Percentiles rank a stretch among this genome's conserved stretches.
Evolutionary conservation across 2,113 vertebrate species (phyloP).

Genomic region (Alexandromys fortis): DNA sequence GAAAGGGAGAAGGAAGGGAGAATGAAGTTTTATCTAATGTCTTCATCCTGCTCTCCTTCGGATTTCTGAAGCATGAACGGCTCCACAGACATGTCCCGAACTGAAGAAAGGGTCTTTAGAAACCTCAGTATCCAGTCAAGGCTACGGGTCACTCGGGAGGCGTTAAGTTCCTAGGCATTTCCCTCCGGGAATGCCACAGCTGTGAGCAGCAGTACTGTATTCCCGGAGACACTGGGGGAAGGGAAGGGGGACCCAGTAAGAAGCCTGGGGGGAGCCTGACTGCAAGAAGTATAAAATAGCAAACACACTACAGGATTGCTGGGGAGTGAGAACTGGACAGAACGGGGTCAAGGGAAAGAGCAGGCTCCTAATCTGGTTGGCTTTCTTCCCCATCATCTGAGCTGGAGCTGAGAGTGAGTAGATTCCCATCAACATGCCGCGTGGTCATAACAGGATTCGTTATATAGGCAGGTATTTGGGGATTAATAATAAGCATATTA

Average conservation of each 20-base stretch:
- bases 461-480: not conserved
- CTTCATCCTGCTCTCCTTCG: not conserved
- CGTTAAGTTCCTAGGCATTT: not conserved
- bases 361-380: not conserved
- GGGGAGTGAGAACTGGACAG: constrained; percentile 12
- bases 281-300: not conserved
- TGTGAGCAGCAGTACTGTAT: not conserved
- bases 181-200: not conserved
- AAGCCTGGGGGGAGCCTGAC: not conserved
- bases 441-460: not conserved
- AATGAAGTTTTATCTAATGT: not conserved
- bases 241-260: not conserved
- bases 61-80: not conserved
- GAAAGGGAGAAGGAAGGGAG: not conserved
- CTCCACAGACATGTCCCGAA: not conserved
- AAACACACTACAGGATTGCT: not conserved
- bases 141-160: not conserved
- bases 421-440: not conserved
- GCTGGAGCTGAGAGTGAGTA: not conserved
- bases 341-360: constrained; percentile 34
- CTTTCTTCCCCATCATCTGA: not conserved
- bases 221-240: not conserved
- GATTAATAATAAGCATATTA: constrained; percentile 60
- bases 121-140: not conserved
- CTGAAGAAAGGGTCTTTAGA: not conserved